These are phyloP conservation scores for Flexamia atlantica DNA, from an alignment of 2,888 invertebrate genomes.

Conservation along the genomic window DNA sequence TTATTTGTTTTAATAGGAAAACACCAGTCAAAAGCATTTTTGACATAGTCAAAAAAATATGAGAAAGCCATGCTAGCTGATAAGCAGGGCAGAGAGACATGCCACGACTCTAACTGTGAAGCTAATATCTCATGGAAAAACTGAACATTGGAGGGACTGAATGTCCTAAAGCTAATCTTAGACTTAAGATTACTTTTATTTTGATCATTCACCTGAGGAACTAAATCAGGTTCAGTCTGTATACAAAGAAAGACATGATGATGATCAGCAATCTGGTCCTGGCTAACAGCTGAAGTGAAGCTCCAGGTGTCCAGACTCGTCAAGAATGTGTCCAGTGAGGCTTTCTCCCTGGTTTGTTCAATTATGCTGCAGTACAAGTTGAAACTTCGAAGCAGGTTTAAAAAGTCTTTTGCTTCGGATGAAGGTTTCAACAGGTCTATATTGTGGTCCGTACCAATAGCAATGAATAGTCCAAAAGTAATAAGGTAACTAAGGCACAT, in stretches of 20 bases:
- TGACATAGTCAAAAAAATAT: conserved; percentile 9
- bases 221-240: not conserved
- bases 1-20: not conserved
- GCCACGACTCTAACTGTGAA: not conserved
- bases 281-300: conserved; percentile 4
- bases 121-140: not conserved
- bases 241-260: conserved; percentile 70
- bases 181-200: not conserved
- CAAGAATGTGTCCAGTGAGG: conserved; percentile 37
- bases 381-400: conserved; percentile 31
- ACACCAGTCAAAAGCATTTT: not conserved
- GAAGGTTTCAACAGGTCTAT: conserved; percentile 13
- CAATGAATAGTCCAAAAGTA: conserved; percentile 7
- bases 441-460: conserved; percentile 43
- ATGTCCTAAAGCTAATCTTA: not conserved
- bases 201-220: not conserved
- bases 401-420: not conserved
- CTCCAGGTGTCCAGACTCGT: conserved; percentile 38
- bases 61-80: not conserved
- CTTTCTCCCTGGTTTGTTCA: conserved; percentile 16
- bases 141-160: not conserved
- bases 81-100: not conserved
- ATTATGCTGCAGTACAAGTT: not conserved
- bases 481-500: not conserved
- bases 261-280: conserved; percentile 47